These are phyloP conservation scores for Hyperoplus lanceolatus DNA, from an alignment of 2,797 vertebrate genomes.

Conservation along the genomic window DNA sequence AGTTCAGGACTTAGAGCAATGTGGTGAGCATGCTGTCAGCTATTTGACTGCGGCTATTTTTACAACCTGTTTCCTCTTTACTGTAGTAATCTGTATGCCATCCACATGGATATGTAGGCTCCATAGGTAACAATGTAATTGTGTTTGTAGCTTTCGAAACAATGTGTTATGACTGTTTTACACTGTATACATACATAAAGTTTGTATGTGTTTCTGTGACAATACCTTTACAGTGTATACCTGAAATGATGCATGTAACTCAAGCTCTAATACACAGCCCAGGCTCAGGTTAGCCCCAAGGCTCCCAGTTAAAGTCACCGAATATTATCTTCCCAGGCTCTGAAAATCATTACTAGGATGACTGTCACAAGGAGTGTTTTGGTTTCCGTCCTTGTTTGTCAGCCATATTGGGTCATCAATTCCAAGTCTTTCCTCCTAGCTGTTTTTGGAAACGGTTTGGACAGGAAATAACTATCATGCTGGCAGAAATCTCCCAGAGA, in stretches of 20 bases:
- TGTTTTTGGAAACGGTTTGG: slow-evolving; percentile 42
- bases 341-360: slow-evolving; percentile 14
- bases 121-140: neutral
- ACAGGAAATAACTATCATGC: slow-evolving; percentile 45
- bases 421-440: slow-evolving; percentile 38
- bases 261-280: slow-evolving; percentile 13
- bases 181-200: neutral
- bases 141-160: neutral
- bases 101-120: neutral
- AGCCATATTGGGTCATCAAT: slow-evolving; percentile 41
- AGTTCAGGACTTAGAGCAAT: slow-evolving; percentile 1
- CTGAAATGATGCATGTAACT: slow-evolving; percentile 5
- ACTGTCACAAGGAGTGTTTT: slow-evolving; percentile 43
- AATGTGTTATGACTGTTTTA: too few relatives aligned
- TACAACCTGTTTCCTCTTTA: neutral
- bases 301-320: slow-evolving; percentile 23
- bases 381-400: slow-evolving; percentile 28
- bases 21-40: slow-evolving; percentile 13
- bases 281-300: slow-evolving; percentile 31
- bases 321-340: slow-evolving; percentile 1
- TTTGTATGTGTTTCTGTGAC: neutral
- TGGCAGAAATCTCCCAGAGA: slow-evolving; percentile 31
- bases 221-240: neutral
- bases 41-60: slow-evolving; percentile 16
- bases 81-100: slow-evolving; percentile 5